phyloP scores from a whole-genome alignment of 2,113 vertebrate species.

The Gambusia affinis region DNA sequence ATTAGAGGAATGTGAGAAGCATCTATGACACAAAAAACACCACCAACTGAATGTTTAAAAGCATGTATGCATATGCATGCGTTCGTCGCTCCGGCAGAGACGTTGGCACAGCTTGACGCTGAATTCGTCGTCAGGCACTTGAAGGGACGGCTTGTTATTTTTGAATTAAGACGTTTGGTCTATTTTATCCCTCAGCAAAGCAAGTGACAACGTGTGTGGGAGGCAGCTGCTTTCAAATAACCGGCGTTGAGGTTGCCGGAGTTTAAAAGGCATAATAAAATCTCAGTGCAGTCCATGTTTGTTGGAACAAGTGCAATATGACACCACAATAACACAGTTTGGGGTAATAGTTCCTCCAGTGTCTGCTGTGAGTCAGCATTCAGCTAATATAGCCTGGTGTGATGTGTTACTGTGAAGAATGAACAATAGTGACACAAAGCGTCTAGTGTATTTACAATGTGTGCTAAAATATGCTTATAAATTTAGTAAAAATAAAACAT shows the following conservation, averaged over 20 bases:
- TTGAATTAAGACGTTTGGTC: conserved; percentile 45
- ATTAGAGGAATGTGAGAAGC: conserved; percentile 14
- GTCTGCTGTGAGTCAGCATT: neutral
- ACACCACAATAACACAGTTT: conserved; percentile 12
- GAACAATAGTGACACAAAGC: too few relatives aligned
- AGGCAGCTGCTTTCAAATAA: conserved; percentile 50
- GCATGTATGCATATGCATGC: conserved; percentile 3
- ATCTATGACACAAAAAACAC: conserved; percentile 7
- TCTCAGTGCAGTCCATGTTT: neutral
- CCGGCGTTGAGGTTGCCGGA: conserved; percentile 39
- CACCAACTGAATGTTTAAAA: neutral
- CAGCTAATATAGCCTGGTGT: neutral
- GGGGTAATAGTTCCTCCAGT: too few relatives aligned
- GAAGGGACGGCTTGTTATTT: conserved; percentile 64
- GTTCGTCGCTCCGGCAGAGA: conserved; percentile 37
- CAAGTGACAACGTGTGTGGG: conserved; percentile 57
- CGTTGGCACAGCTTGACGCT: conserved; percentile 24
- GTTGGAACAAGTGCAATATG: conserved; percentile 12
- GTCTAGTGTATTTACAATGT: too few relatives aligned
- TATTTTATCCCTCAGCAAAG: conserved; percentile 26
- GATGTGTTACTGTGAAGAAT: neutral
- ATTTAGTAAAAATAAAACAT: neutral
- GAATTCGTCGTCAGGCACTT: conserved; percentile 54
- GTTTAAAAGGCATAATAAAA: conserved; percentile 32
- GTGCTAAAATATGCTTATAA: neutral